Evolutionary conservation across 23 tunicate genomes (phyloP).

Genomic region (Ciona savignyi): DNA sequence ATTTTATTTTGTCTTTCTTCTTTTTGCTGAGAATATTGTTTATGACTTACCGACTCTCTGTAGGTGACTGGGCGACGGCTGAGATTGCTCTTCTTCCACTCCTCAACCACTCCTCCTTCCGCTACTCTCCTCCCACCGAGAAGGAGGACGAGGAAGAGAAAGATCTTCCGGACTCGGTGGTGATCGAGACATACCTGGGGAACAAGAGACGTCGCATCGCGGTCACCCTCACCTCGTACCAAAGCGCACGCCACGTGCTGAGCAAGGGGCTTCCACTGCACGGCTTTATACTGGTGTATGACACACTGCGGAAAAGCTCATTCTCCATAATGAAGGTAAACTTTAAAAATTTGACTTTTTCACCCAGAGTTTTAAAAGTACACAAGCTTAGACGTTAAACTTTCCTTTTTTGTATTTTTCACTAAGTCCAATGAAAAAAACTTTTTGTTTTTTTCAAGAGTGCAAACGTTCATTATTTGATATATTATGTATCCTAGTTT

Average conservation of each 20-base stretch:
- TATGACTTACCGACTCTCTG: no score
- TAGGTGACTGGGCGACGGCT: constrained; percentile 59
- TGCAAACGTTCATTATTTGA: no score
- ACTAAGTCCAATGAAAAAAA: no score
- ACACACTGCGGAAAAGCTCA: constrained; percentile 42
- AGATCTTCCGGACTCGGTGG: constrained; percentile 24
- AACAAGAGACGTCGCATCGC: constrained; percentile 58
- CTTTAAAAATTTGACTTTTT: no score
- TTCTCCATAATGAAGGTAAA: constrained; percentile 81
- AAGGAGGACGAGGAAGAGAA: constrained; percentile 67
- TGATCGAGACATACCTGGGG: constrained; percentile 69
- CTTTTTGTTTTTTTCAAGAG: no score
- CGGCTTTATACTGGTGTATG: constrained; percentile 75
- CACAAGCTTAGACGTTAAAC: no score
- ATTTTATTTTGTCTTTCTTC: no score
- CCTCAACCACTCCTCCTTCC: constrained; percentile 70
- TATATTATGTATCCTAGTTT: no score
- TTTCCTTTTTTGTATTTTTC: no score
- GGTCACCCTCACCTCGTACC: constrained; percentile 78
- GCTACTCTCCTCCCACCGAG: constrained; percentile 16
- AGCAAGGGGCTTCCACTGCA: constrained; percentile 63
- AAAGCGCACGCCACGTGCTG: constrained; percentile 60
- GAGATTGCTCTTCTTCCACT: constrained; percentile 80
- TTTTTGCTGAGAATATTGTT: no score
- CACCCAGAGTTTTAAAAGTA: no score